A percentile compares a stretch with the other conserved stretches of the same genome.
Evolutionary conservation across 2,888 invertebrate genomes (phyloP).

Genomic region (Andrena trimmerana): DNA sequence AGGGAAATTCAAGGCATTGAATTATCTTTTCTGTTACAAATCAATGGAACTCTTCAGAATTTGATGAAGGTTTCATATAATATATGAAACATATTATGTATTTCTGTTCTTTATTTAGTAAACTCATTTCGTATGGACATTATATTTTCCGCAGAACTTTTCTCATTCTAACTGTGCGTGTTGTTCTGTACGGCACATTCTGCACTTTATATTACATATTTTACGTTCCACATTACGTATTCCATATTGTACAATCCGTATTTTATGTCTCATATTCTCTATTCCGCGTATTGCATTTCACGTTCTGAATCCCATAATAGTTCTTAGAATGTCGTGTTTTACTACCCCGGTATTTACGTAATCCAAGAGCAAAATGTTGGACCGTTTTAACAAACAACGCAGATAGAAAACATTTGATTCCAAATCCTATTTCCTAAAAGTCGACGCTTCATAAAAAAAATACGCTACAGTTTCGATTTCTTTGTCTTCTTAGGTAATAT

Average conservation of each 20-base stretch:
- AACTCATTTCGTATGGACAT: too few relatives aligned
- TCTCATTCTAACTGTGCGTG: neutral
- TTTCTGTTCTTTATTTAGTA: too few relatives aligned
- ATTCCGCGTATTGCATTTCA: neutral
- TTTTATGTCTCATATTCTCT: neutral
- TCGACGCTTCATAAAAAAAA: too few relatives aligned
- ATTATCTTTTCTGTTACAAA: neutral
- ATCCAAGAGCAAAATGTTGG: neutral
- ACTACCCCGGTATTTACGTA: neutral
- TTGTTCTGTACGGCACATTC: neutral
- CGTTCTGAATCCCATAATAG: neutral
- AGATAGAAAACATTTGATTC: too few relatives aligned
- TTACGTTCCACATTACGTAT: constrained; percentile 12
- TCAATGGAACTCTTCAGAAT: neutral
- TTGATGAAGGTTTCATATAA: neutral
- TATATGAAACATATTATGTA: too few relatives aligned
- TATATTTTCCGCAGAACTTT: too few relatives aligned
- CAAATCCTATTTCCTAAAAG: too few relatives aligned
- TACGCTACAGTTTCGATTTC: too few relatives aligned
- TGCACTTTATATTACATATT: constrained; percentile 4
- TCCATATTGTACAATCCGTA: constrained; percentile 5
- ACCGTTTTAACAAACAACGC: neutral
- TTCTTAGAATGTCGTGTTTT: neutral
- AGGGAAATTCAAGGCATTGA: neutral
- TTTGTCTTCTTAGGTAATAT: too few relatives aligned